These are phyloP conservation scores for Thunnus albacares DNA, from an alignment of 2,797 vertebrate genomes.

Conservation along the genomic window DNA sequence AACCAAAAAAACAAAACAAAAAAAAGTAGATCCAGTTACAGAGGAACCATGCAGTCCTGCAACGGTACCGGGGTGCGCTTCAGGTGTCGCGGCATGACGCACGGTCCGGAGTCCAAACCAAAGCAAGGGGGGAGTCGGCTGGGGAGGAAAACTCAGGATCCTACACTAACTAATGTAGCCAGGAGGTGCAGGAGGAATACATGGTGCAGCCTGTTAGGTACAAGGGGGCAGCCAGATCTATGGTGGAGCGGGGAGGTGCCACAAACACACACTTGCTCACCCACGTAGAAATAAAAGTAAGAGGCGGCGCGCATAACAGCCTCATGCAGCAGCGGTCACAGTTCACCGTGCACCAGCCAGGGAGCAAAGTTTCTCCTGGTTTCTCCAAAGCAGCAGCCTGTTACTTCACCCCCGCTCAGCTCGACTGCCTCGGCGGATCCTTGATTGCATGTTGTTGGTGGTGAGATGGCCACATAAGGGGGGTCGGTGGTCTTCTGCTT, in stretches of 20 bases:
- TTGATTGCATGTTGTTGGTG: constrained; percentile 44
- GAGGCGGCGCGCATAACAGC: constrained; percentile 58
- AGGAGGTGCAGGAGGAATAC: constrained; percentile 60
- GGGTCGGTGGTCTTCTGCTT: constrained; percentile 59
- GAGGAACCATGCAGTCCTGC: constrained; percentile 67
- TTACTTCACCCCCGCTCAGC: constrained; percentile 60
- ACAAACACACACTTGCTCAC: constrained; percentile 70
- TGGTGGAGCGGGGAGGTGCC: constrained; percentile 80
- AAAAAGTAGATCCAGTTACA: constrained; percentile 76
- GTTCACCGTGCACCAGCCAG: constrained; percentile 59
- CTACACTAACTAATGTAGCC: constrained; percentile 71
- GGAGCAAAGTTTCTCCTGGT: constrained; percentile 63
- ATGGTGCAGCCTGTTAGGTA: constrained; percentile 71
- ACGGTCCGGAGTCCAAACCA: constrained; percentile 64
- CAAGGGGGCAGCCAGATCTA: constrained; percentile 61
- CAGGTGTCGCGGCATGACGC: constrained; percentile 81
- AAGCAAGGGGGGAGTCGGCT: constrained; percentile 9
- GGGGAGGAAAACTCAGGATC: constrained; percentile 47
- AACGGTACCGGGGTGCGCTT: constrained; percentile 65
- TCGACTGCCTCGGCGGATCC: constrained; percentile 56
- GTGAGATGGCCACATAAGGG: constrained; percentile 36
- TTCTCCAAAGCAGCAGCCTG: constrained; percentile 48
- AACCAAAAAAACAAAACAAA: background rate
- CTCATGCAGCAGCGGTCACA: constrained; percentile 43
- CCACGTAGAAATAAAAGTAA: constrained; percentile 76